A percentile compares a stretch with the other conserved stretches of the same genome.
Evolutionary conservation across 1,140 invertebrate species (phyloP).

Genomic region (Coelopa frigida): DNA sequence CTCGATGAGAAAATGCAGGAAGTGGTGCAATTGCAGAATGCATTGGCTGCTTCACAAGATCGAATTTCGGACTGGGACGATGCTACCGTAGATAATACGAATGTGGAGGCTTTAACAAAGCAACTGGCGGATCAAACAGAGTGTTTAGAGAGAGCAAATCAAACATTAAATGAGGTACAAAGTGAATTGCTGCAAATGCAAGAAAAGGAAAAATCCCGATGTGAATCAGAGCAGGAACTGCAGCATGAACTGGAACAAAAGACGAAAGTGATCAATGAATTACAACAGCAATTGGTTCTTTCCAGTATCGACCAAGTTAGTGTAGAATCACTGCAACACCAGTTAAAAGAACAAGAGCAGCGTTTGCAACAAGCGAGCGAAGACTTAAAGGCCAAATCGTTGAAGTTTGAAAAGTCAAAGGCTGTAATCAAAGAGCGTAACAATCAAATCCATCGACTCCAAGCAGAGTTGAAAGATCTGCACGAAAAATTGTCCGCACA

Average conservation of each 20-base stretch:
- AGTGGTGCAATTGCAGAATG: conserved; percentile 4
- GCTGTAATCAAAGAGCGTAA: conserved; percentile 37
- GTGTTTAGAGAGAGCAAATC: not conserved
- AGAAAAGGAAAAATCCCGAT: conserved; percentile 4
- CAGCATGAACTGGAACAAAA: conserved; percentile 15
- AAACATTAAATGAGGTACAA: not conserved
- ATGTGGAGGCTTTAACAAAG: not conserved
- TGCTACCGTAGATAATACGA: not conserved
- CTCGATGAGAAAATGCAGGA: conserved; percentile 5
- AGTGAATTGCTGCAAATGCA: not conserved
- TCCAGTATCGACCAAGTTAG: too few relatives aligned
- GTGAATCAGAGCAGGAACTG: conserved; percentile 12
- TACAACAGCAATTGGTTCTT: conserved; percentile 11
- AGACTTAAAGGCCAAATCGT: conserved; percentile 27
- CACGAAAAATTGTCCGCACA: conserved; percentile 10
- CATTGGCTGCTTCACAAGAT: conserved; percentile 7
- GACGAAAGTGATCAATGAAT: conserved; percentile 4
- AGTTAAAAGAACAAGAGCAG: not conserved
- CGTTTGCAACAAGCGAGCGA: conserved; percentile 11
- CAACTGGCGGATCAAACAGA: not conserved
- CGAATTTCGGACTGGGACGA: conserved; percentile 11
- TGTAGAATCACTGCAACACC: not conserved
- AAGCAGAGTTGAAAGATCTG: conserved; percentile 20
- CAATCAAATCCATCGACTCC: conserved; percentile 35
- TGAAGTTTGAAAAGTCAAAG: conserved; percentile 43